These are phyloP conservation scores for Metalampra italica DNA, from an alignment of 2,888 invertebrate genomes.

Conservation along the genomic window DNA sequence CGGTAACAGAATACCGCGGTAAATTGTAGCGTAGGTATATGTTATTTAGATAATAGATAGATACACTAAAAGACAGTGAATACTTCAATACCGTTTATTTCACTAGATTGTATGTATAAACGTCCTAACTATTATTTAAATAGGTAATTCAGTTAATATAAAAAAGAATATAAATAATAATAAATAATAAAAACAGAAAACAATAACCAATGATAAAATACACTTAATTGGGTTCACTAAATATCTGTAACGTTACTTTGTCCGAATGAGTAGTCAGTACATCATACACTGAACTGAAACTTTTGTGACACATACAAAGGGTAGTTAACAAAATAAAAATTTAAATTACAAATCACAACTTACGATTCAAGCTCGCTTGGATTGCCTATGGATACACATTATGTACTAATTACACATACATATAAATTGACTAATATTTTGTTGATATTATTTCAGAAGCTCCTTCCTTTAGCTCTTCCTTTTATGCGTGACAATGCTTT, in stretches of 20 bases:
- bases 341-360: slow-evolving; percentile 7
- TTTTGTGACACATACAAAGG: neutral
- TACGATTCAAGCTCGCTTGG: slow-evolving; percentile 51
- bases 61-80: neutral
- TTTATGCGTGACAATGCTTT: slow-evolving; percentile 45
- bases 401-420: neutral
- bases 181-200: slow-evolving; percentile 17
- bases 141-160: slow-evolving; percentile 47
- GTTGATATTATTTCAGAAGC: slow-evolving; percentile 38
- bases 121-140: slow-evolving; percentile 13
- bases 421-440: slow-evolving; percentile 38
- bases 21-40: no score
- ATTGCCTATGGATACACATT: slow-evolving; percentile 19
- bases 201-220: slow-evolving; percentile 27
- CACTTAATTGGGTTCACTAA: slow-evolving; percentile 19
- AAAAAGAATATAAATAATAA: slow-evolving; percentile 16
- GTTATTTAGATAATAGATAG: no score
- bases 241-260: neutral
- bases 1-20: no score
- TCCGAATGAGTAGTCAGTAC: slow-evolving; percentile 10
- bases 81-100: slow-evolving; percentile 19
- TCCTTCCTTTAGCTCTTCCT: slow-evolving; percentile 24
- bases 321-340: slow-evolving; percentile 13
- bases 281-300: no score
- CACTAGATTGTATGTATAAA: slow-evolving; percentile 15